Percentiles rank a stretch among this genome's conserved stretches.
Evolutionary conservation across 1,140 invertebrate species (phyloP).

Genomic region (Leptonema lineaticorne): DNA sequence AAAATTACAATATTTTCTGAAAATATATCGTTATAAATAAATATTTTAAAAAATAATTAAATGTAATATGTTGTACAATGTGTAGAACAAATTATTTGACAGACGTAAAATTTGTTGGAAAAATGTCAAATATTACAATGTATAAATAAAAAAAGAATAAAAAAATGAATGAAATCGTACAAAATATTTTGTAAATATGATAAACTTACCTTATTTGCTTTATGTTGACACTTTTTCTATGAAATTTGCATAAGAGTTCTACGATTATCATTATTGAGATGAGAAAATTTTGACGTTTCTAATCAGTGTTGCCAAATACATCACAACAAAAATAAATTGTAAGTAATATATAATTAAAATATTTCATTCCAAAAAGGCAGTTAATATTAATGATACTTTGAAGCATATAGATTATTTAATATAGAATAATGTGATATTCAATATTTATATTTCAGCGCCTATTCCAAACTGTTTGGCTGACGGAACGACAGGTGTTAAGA

Average conservation of each 20-base stretch:
- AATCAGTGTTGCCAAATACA: neutral
- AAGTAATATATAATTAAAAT: neutral
- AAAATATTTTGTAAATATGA: neutral
- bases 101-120: neutral
- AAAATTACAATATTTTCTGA: too few relatives aligned
- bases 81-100: neutral
- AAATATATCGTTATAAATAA: too few relatives aligned
- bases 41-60: neutral
- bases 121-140: neutral
- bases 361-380: neutral
- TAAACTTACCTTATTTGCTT: neutral
- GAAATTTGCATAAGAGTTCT: neutral
- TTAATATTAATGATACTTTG: neutral
- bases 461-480: too few relatives aligned
- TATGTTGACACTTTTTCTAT: neutral
- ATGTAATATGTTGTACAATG: neutral
- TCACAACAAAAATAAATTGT: neutral
- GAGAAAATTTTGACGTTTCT: neutral
- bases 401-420: neutral
- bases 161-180: neutral
- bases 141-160: neutral
- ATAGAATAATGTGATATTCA: neutral
- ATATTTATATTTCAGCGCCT: too few relatives aligned
- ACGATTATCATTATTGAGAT: neutral
- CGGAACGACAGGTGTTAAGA: too few relatives aligned